phyloP scores from a whole-genome alignment of 2,888 invertebrate species.

The Leucophenga montana region DNA sequence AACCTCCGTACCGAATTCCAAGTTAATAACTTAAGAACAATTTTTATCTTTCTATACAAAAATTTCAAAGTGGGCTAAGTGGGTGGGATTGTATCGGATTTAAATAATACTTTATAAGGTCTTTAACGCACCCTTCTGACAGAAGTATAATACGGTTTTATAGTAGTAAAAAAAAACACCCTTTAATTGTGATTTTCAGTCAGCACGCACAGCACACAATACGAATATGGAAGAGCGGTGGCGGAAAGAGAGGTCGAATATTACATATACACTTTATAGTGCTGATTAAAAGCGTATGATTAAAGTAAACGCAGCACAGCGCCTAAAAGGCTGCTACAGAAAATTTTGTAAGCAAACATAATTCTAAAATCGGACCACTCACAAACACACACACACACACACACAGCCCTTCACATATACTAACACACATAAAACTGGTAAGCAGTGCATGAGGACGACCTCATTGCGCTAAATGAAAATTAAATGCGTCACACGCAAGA shows the following conservation, averaged over 20 bases:
- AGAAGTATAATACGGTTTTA: too few relatives aligned
- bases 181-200: too few relatives aligned
- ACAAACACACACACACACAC: not conserved
- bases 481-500: not conserved
- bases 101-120: too few relatives aligned
- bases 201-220: too few relatives aligned
- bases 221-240: not conserved
- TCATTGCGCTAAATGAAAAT: slow-evolving; percentile 10
- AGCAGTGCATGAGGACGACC: not conserved
- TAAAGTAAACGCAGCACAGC: not conserved
- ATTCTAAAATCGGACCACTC: not conserved
- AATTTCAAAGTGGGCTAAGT: too few relatives aligned
- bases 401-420: not conserved
- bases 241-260: not conserved
- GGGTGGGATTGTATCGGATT: too few relatives aligned
- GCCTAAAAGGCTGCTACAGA: slow-evolving; percentile 21
- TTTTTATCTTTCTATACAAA: too few relatives aligned
- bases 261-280: slow-evolving; percentile 3
- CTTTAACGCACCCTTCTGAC: too few relatives aligned
- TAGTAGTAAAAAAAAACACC: too few relatives aligned
- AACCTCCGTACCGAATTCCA: too few relatives aligned
- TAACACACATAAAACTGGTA: too few relatives aligned
- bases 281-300: slow-evolving; percentile 46
- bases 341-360: slow-evolving; percentile 2
- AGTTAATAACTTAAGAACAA: too few relatives aligned